Conservation (phyloP, 2,888 invertebrate species). For the Mamestra brassicae region DNA sequence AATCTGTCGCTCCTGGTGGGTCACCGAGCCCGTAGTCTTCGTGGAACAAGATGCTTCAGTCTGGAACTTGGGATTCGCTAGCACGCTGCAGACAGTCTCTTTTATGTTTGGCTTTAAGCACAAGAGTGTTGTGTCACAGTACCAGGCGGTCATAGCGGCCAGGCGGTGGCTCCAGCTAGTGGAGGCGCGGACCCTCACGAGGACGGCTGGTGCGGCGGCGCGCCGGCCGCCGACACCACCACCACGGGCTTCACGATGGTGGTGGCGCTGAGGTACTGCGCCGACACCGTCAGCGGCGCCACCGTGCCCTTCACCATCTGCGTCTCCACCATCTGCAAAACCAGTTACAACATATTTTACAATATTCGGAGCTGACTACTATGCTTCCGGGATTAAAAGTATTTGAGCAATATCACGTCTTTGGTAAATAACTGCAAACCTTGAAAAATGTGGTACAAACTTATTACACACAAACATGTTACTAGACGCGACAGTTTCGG, state of each 20-base stretch:
- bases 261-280: conserved; percentile 92
- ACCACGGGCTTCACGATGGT: conserved; percentile 93
- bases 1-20: conserved; percentile 1
- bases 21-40: conserved; percentile 11
- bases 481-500: not conserved
- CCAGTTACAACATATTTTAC: not conserved
- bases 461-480: not conserved
- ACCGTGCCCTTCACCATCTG: conserved; percentile 91
- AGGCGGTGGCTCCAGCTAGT: conserved; percentile 38
- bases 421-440: conserved; percentile 56
- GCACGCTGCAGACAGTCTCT: conserved; percentile 35
- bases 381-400: not conserved
- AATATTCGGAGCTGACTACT: not conserved
- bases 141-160: conserved; percentile 46
- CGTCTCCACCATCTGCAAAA: conserved; percentile 84
- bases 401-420: not conserved
- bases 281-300: conserved; percentile 92
- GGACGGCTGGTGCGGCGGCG: conserved; percentile 58
- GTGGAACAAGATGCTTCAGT: conserved; percentile 31
- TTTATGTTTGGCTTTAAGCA: conserved; percentile 33
- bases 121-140: conserved; percentile 33
- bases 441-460: not conserved
- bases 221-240: conserved; percentile 87
- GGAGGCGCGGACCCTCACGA: conserved; percentile 59
- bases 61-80: conserved; percentile 22